Conservation (phyloP, 2,888 invertebrate species). For the Lampropteryx suffumata region DNA sequence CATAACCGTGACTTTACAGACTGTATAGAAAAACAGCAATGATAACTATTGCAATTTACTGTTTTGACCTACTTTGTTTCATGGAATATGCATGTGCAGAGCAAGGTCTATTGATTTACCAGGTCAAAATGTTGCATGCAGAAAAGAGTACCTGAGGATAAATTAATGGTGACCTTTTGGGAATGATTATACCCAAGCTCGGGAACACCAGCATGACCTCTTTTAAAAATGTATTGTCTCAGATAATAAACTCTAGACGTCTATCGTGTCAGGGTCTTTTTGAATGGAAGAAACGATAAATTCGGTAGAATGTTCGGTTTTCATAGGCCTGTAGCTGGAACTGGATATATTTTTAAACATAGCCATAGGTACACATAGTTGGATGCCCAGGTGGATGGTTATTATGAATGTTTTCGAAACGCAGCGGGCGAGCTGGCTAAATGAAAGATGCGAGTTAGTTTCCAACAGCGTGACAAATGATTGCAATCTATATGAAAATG, state of each 20-base stretch:
- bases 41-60: conserved; percentile 10
- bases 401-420: too few species aligned
- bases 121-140: conserved; percentile 17
- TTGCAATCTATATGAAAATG: background rate
- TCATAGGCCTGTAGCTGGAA: too few species aligned
- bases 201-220: background rate
- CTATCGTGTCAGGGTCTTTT: background rate
- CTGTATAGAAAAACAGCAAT: background rate
- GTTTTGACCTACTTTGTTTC: conserved; percentile 18
- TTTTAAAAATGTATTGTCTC: too few species aligned
- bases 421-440: too few species aligned
- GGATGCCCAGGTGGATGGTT: too few species aligned
- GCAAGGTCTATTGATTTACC: conserved; percentile 19
- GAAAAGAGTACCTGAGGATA: conserved; percentile 2
- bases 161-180: background rate
- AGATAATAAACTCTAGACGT: too few species aligned
- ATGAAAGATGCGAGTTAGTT: too few species aligned
- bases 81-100: conserved; percentile 15
- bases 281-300: background rate
- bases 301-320: too few species aligned
- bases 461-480: conserved; percentile 3
- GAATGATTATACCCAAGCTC: background rate
- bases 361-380: too few species aligned
- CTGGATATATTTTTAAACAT: too few species aligned
- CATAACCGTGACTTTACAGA: too few species aligned